phyloP scores from a whole-genome alignment of 2,888 invertebrate species.

The Clepsis dumicolana region DNA sequence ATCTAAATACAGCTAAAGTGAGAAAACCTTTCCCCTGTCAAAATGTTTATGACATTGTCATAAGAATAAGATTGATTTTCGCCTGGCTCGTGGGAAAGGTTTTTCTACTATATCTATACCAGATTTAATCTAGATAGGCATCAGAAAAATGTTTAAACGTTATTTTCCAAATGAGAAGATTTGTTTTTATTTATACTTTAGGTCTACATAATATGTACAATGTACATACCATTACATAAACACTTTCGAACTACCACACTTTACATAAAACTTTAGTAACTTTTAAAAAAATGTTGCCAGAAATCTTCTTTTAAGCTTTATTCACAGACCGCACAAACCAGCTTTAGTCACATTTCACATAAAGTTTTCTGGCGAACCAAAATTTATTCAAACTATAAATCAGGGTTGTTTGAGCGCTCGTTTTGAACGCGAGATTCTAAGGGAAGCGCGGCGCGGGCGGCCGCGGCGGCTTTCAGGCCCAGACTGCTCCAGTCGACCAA shows the following conservation, averaged over 20 bases:
- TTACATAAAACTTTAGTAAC: neutral
- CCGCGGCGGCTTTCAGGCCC: neutral
- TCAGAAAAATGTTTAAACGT: no score
- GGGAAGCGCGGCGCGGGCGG: neutral
- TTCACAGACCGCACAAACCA: neutral
- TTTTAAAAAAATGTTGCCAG: neutral
- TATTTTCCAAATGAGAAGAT: no score
- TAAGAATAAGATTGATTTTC: no score
- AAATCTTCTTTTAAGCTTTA: neutral
- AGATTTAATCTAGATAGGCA: no score
- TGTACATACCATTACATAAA: conserved; percentile 1
- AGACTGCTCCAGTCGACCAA: conserved; percentile 17
- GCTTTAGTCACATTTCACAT: neutral
- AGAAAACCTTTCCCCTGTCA: no score
- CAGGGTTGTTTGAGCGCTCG: conserved; percentile 3
- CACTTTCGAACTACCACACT: neutral
- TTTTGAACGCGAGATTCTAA: conserved; percentile 5
- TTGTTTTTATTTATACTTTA: no score
- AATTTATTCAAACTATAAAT: neutral
- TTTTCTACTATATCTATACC: no score
- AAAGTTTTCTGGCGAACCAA: neutral
- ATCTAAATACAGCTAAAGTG: no score
- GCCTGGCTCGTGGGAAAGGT: no score
- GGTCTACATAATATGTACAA: no score
- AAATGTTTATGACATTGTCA: no score